A percentile compares a stretch with the other conserved stretches of the same genome.
These are phyloP conservation scores for Petaurus breviceps DNA, from an alignment of 2,113 vertebrate species.

Conservation along the genomic window DNA sequence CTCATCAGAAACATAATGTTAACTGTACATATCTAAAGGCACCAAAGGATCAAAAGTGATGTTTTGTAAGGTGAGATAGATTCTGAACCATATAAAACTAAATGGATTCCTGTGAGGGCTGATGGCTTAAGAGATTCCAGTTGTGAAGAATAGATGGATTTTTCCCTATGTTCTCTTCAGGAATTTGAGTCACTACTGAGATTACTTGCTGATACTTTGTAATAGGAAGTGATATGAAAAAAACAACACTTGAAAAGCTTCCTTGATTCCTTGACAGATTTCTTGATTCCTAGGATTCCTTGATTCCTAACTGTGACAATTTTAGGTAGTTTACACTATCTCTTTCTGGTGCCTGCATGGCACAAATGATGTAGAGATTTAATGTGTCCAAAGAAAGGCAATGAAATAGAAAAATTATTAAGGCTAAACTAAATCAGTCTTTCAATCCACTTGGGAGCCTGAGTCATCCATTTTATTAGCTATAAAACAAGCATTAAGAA, in stretches of 20 bases:
- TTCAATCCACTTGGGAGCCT: not conserved
- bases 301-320: not conserved
- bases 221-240: not conserved
- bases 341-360: not conserved
- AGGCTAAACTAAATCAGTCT: not conserved
- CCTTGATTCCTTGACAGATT: not conserved
- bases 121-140: not conserved
- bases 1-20: not conserved
- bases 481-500: not conserved
- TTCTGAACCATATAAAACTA: not conserved
- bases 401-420: not conserved
- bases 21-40: not conserved
- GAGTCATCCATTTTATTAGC: not conserved
- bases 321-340: not conserved
- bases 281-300: not conserved
- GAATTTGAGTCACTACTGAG: not conserved
- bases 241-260: not conserved
- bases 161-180: not conserved
- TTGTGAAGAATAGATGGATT: not conserved
- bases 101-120: not conserved
- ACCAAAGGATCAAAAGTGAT: not conserved
- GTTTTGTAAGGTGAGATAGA: not conserved
- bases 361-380: not conserved
- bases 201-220: not conserved
- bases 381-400: not conserved